Conservation (phyloP, 2,113 vertebrate species). For the Gambusia affinis region DNA sequence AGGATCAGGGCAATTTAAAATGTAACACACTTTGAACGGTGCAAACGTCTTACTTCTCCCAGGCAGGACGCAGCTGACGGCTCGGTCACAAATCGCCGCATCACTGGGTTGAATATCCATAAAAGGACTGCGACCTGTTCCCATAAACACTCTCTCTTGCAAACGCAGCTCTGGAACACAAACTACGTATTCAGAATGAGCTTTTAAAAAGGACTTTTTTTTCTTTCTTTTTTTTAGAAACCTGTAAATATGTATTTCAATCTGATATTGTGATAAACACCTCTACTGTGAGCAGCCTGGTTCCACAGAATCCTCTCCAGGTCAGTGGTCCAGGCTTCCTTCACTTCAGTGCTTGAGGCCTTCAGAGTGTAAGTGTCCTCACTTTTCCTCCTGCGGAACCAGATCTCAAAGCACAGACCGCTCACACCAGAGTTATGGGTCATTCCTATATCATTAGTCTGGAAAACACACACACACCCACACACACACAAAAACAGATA, state of each 20-base stretch:
- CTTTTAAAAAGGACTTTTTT: not conserved
- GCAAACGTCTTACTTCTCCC: constrained; percentile 72
- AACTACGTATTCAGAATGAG: not conserved
- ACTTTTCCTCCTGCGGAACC: constrained; percentile 81
- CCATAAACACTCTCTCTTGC: constrained; percentile 85
- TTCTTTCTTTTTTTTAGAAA: not conserved
- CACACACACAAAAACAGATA: not conserved
- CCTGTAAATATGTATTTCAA: not conserved
- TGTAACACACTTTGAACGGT: constrained; percentile 9
- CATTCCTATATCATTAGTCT: constrained; percentile 83
- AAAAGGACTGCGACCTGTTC: constrained; percentile 80
- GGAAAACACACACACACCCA: not conserved
- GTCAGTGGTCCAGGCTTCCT: constrained; percentile 81
- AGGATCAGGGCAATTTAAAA: not conserved
- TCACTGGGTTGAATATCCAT: constrained; percentile 82
- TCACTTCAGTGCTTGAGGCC: constrained; percentile 73
- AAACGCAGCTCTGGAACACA: constrained; percentile 78
- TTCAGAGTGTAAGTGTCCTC: constrained; percentile 80
- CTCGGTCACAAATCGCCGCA: constrained; percentile 78
- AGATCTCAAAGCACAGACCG: constrained; percentile 81
- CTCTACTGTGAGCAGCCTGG: constrained; percentile 80
- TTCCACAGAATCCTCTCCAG: constrained; percentile 82
- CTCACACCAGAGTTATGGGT: constrained; percentile 76
- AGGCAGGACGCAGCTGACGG: constrained; percentile 63
- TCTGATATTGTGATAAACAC: constrained; percentile 23